These are phyloP conservation scores for Neosalanx taihuensis DNA, from an alignment of 2,797 vertebrate species.

Conservation along the genomic window DNA sequence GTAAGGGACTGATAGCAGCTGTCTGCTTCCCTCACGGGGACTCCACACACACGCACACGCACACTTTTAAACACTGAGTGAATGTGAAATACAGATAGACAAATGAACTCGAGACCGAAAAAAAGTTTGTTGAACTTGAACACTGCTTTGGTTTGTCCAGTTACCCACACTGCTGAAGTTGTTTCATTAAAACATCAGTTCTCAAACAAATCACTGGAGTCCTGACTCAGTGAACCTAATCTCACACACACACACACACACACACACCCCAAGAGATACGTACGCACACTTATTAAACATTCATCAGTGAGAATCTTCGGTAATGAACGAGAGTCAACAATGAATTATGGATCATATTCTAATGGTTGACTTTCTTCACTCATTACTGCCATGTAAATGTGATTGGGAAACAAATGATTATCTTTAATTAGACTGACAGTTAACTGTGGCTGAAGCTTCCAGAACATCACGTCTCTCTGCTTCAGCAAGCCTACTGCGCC, in stretches of 20 bases:
- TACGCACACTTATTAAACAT: constrained; percentile 65
- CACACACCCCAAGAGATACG: constrained; percentile 16
- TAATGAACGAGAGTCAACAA: constrained; percentile 75
- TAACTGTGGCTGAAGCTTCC: not conserved
- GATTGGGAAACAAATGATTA: constrained; percentile 70
- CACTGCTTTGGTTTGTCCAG: not conserved
- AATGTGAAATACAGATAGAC: not conserved
- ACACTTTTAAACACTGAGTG: not conserved
- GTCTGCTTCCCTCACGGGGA: constrained; percentile 58
- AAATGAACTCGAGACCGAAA: not conserved
- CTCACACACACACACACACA: constrained; percentile 13
- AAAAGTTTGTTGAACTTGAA: too few relatives aligned
- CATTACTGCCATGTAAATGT: constrained; percentile 73
- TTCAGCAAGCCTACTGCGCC: too few relatives aligned
- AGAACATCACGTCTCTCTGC: too few relatives aligned
- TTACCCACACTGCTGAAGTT: constrained; percentile 28
- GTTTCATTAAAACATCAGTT: constrained; percentile 30
- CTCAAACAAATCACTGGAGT: constrained; percentile 48
- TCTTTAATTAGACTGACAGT: constrained; percentile 56
- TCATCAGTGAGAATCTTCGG: constrained; percentile 63
- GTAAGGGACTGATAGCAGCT: constrained; percentile 71
- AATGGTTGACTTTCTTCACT: constrained; percentile 72
- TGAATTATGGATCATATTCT: constrained; percentile 80
- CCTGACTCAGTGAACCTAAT: constrained; percentile 42
- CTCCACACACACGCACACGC: not conserved